These are phyloP conservation scores for Cotesia typhae DNA, from an alignment of 1,140 invertebrate genomes.

Conservation along the genomic window DNA sequence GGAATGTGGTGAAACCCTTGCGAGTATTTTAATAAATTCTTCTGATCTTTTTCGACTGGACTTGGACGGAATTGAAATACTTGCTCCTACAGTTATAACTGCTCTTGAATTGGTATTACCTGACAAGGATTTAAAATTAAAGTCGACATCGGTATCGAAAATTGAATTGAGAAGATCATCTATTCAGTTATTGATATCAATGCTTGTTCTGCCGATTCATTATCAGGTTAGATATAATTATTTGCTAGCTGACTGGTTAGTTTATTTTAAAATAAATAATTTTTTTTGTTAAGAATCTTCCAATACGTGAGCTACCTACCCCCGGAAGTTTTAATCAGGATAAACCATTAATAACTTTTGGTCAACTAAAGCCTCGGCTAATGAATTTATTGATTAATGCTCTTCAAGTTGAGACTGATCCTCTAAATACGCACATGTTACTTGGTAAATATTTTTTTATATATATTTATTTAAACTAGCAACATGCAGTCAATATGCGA, in stretches of 20 bases:
- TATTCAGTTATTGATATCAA: conserved; percentile 88
- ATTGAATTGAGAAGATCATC: conserved; percentile 87
- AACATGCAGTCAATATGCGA: too few species aligned
- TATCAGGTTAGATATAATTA: conserved; percentile 72
- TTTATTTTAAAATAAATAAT: conserved; percentile 3
- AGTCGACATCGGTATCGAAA: conserved; percentile 72
- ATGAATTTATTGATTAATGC: conserved; percentile 88
- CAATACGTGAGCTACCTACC: conserved; percentile 77
- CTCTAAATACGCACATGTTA: conserved; percentile 89
- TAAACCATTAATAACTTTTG: conserved; percentile 73
- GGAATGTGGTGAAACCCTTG: conserved; percentile 77
- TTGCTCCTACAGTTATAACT: conserved; percentile 88
- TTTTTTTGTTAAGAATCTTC: conserved; percentile 69
- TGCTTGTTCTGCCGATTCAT: conserved; percentile 90
- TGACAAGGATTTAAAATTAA: conserved; percentile 78
- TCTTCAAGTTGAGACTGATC: conserved; percentile 85
- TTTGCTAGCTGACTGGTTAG: not conserved
- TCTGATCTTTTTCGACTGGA: conserved; percentile 86
- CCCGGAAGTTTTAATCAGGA: conserved; percentile 60
- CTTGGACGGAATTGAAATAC: conserved; percentile 89
- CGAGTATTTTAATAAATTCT: conserved; percentile 84
- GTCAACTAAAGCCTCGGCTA: conserved; percentile 81
- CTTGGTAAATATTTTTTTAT: conserved; percentile 69
- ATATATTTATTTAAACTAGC: conserved; percentile 4
- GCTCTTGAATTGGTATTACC: conserved; percentile 89